A percentile compares a stretch with the other conserved stretches of the same genome.
phyloP scores from a whole-genome alignment of 2,888 invertebrate species.

The Chloroclystis v-ata region DNA sequence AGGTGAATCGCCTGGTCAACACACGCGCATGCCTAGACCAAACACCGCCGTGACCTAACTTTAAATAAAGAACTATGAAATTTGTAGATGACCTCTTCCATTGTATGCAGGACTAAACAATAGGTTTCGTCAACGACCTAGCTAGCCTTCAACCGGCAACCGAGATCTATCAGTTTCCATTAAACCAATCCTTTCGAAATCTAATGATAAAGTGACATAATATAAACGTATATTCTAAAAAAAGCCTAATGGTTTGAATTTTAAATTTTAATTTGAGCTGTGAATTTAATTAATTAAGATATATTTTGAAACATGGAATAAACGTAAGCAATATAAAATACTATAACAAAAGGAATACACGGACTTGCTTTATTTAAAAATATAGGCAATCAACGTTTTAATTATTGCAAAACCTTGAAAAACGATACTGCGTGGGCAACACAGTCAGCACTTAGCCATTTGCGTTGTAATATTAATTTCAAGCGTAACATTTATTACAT shows the following conservation, averaged over 20 bases:
- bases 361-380: constrained; percentile 35
- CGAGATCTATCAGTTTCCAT: constrained; percentile 11
- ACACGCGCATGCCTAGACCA: constrained; percentile 71
- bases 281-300: too few species aligned
- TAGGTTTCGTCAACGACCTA: constrained; percentile 33
- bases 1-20: constrained; percentile 75
- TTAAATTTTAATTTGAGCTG: too few species aligned
- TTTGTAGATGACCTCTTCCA: constrained; percentile 41
- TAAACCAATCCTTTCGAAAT: too few species aligned
- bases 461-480: constrained; percentile 38
- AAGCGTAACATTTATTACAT: constrained; percentile 34
- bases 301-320: constrained; percentile 31
- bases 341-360: too few species aligned
- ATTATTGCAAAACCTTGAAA: constrained; percentile 39
- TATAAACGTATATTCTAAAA: too few species aligned
- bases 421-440: constrained; percentile 51
- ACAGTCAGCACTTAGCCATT: constrained; percentile 43
- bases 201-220: too few species aligned
- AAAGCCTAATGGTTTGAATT: too few species aligned
- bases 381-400: constrained; percentile 14
- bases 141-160: constrained; percentile 15
- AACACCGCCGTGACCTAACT: constrained; percentile 64
- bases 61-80: constrained; percentile 50
- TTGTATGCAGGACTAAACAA: constrained; percentile 40
- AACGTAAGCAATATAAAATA: constrained; percentile 36